phyloP scores from a whole-genome alignment of 1,140 invertebrate genomes.

The Sinonovacula constricta region DNA sequence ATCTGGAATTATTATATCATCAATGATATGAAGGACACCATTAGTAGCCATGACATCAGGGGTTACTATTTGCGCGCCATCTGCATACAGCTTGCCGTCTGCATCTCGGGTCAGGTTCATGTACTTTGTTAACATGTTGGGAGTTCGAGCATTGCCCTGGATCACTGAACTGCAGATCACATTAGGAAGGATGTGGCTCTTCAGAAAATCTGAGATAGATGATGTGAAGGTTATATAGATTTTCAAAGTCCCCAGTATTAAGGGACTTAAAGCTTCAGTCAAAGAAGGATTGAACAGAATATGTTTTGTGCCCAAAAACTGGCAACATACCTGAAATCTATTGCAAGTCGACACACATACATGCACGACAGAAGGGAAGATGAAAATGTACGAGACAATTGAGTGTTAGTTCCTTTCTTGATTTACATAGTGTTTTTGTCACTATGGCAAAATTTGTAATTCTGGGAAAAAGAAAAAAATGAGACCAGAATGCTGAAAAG shows the following conservation, averaged over 20 bases:
- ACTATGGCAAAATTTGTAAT: too few species aligned
- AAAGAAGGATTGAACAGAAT: too few species aligned
- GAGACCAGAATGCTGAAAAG: too few species aligned
- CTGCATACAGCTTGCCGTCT: conserved; percentile 79
- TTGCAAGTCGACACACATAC: background rate
- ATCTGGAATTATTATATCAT: conserved; percentile 80
- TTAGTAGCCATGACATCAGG: conserved; percentile 81
- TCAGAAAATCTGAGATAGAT: conserved; percentile 81
- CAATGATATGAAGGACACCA: conserved; percentile 82
- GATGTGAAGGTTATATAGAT: conserved; percentile 74
- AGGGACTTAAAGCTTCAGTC: too few species aligned
- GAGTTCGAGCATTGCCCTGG: conserved; percentile 78
- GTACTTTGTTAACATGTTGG: conserved; percentile 80
- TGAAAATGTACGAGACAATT: too few species aligned
- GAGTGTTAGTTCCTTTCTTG: too few species aligned
- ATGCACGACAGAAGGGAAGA: too few species aligned
- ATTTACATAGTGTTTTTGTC: too few species aligned
- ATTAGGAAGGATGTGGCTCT: conserved; percentile 84
- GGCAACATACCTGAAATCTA: too few species aligned
- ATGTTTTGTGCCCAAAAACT: too few species aligned
- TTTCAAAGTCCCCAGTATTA: background rate
- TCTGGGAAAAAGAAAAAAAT: too few species aligned
- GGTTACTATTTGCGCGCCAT: conserved; percentile 78
- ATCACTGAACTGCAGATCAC: conserved; percentile 84
- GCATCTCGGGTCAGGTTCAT: conserved; percentile 81